Base-by-base conservation (phyloP, 2,888 invertebrate genomes). In the Petrophora chlorosata region DNA sequence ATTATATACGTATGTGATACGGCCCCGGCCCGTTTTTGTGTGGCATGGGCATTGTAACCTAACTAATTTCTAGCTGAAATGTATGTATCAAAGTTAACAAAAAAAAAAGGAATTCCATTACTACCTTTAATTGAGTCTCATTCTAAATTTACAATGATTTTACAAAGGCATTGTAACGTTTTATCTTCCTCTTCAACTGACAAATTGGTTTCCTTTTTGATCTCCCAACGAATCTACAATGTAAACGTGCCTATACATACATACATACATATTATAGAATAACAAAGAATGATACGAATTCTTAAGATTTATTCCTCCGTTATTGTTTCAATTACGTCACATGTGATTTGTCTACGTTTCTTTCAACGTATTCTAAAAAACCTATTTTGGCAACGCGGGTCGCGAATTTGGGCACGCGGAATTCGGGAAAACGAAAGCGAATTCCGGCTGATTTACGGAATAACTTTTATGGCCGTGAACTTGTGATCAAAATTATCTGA, bases 381-480 rank as follows among this genome's bases (percentile, higher is more conserved):
- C 66, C 73, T 75, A 79, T 78, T 78, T 75, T 60, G 62, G 64
- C 62, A 63, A 61, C 69, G 51, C 68, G 61, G 71, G 67, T 71
- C 71, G 53, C 53, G 58, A 60, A 67, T 66, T 65, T 61, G 56
- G 56, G 63, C 61, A 61, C 57, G 61, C 56, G 52, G 55, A 69
- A 70, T 69, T 74, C 73, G 66, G 66, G 73, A 59, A 70, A 73
- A 73, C 65, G 70, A 67, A 65, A 65, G 63, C 66, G 72, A 73
- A 67, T 73, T 73, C 68, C 64, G 60, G 58, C 57, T 67, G 59
- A 55, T 67, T 65, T 67, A 43, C 47, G 44, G 44, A 65, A 66
- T 66, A 59, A 62, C 60, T 65, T 70, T 51, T 53, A 48, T 15
- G 14, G 16, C 33, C 40, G 23, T 28, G 40, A 33, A 5, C n/a